These are phyloP conservation scores for Steatornis caripensis DNA, from an alignment of 2,113 vertebrate genomes.

Conservation along the genomic window DNA sequence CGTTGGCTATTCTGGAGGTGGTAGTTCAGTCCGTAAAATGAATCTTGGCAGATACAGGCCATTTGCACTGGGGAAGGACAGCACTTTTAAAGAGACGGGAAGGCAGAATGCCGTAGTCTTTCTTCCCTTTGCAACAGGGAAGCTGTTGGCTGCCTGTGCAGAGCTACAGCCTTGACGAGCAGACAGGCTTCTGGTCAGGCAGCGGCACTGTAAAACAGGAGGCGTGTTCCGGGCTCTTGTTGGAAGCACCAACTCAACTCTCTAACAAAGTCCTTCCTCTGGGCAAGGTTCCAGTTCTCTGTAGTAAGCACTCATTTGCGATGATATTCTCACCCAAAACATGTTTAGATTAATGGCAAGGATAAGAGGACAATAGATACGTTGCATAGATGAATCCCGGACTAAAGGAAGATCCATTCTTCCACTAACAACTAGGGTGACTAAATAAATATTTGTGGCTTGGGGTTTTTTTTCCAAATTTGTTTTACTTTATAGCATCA, in stretches of 20 bases:
- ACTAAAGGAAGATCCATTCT: not conserved
- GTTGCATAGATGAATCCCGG: not conserved
- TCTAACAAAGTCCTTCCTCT: not conserved
- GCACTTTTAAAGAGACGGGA: too few species aligned
- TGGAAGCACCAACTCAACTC: not conserved
- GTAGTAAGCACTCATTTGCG: not conserved
- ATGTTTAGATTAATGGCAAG: not conserved
- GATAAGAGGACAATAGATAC: accelerated
- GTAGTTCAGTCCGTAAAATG: not conserved
- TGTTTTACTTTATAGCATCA: not conserved
- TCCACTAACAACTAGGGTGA: not conserved
- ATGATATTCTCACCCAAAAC: not conserved
- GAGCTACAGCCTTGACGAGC: not conserved
- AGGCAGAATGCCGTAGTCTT: not conserved
- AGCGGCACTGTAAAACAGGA: not conserved
- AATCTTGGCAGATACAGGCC: not conserved
- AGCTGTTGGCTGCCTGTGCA: not conserved
- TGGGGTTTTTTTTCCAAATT: accelerated
- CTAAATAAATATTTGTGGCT: not conserved
- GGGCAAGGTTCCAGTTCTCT: not conserved
- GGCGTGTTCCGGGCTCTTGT: accelerated
- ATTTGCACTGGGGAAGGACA: not conserved
- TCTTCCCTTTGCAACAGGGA: not conserved
- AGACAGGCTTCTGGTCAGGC: not conserved
- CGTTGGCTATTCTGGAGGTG: not conserved